Conservation (phyloP, 2,113 vertebrate genomes). For the Fregata magnificens region DNA sequence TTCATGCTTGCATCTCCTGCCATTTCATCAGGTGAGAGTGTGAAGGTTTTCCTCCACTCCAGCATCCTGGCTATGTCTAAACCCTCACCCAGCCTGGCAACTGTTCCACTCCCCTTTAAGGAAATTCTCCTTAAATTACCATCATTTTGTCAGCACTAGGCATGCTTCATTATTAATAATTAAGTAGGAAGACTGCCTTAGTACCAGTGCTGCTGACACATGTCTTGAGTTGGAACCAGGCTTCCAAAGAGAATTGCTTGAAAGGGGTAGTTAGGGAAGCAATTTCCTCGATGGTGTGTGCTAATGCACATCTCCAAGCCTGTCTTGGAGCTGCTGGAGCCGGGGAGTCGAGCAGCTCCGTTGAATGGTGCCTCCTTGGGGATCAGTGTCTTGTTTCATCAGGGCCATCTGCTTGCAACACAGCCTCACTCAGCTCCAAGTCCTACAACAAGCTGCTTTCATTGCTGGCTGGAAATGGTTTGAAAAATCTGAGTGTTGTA, state of each 20-base stretch:
- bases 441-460: constrained; percentile 19
- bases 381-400: constrained; percentile 34
- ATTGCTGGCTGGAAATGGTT: background rate
- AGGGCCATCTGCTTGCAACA: constrained; percentile 39
- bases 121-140: background rate
- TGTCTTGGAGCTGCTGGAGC: constrained; percentile 5
- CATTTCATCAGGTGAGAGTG: background rate
- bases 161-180: background rate
- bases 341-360: background rate
- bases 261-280: background rate
- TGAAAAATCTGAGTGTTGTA: background rate
- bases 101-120: background rate
- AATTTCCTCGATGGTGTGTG: background rate
- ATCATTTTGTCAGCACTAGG: background rate
- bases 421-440: background rate
- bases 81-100: background rate
- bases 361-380: background rate
- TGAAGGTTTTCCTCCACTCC: background rate
- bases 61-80: background rate
- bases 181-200: background rate
- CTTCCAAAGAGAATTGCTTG: background rate
- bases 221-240: background rate
- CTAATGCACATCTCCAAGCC: background rate
- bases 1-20: background rate
- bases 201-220: background rate